Conservation (phyloP, 2,113 vertebrate genomes). For the Xiphias gladius region DNA sequence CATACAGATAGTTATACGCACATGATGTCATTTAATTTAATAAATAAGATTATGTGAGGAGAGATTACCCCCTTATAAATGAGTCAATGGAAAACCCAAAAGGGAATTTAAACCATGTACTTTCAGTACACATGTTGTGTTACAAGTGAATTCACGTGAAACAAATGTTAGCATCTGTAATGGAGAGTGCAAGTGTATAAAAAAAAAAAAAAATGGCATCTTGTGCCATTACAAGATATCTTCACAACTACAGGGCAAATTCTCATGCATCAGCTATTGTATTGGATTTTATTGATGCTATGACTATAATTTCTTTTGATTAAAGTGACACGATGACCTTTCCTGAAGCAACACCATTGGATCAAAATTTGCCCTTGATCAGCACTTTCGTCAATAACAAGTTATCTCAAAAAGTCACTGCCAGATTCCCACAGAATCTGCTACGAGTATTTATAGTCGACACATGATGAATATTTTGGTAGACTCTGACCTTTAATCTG, state of each 20-base stretch:
- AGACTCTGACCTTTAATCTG: not conserved
- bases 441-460: not conserved
- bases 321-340: slow-evolving; percentile 26
- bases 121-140: slow-evolving; percentile 40
- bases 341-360: not conserved
- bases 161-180: slow-evolving; percentile 1
- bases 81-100: slow-evolving; percentile 56
- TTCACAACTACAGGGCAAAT: not conserved
- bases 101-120: slow-evolving; percentile 56
- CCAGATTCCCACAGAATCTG: slow-evolving; percentile 22
- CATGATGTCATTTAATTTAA: slow-evolving; percentile 84
- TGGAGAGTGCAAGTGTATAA: not conserved
- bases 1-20: slow-evolving; percentile 84
- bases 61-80: slow-evolving; percentile 33
- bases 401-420: not conserved
- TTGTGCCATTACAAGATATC: slow-evolving; percentile 1
- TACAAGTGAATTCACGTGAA: slow-evolving; percentile 5
- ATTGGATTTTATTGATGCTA: slow-evolving; percentile 39
- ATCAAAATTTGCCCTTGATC: not conserved
- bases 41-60: slow-evolving; percentile 54
- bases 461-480: slow-evolving; percentile 14
- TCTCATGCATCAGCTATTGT: not conserved
- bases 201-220: not conserved
- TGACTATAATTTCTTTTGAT: not conserved
- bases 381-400: not conserved